These are phyloP conservation scores for Falco columbarius DNA, from an alignment of 2,797 vertebrate species.

Conservation along the genomic window DNA sequence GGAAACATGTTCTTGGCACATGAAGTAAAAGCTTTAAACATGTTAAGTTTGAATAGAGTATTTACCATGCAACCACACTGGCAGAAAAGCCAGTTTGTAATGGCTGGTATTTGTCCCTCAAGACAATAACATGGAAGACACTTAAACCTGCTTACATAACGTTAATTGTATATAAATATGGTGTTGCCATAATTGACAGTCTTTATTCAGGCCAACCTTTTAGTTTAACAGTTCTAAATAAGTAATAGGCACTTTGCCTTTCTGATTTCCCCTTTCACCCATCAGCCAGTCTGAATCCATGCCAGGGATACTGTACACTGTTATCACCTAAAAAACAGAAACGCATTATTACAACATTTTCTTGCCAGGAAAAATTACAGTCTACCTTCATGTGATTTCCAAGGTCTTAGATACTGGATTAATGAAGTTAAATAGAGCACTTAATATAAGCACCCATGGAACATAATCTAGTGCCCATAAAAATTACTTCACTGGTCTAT, in stretches of 20 bases:
- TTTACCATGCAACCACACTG: slow-evolving; percentile 79
- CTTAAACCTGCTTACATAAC: slow-evolving; percentile 80
- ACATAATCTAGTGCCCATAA: neutral
- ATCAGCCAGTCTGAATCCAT: slow-evolving; percentile 99
- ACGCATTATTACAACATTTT: neutral
- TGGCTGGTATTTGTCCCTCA: slow-evolving; percentile 73
- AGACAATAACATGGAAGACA: slow-evolving; percentile 81
- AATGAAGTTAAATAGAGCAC: neutral
- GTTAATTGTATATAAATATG: slow-evolving; percentile 84
- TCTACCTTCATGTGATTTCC: neutral
- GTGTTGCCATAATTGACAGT: slow-evolving; percentile 68
- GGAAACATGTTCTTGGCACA: slow-evolving; percentile 82
- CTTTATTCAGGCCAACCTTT: slow-evolving; percentile 73
- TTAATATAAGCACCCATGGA: neutral
- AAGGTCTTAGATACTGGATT: neutral
- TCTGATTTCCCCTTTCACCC: slow-evolving; percentile 96
- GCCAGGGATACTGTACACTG: slow-evolving; percentile 90
- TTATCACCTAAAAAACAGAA: slow-evolving; percentile 88
- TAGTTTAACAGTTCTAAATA: slow-evolving; percentile 98
- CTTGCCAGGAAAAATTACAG: neutral
- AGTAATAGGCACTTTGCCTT: slow-evolving; percentile 98
- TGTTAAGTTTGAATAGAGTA: slow-evolving; percentile 75
- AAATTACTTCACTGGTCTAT: neutral
- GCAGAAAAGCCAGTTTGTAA: slow-evolving; percentile 74
- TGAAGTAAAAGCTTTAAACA: slow-evolving; percentile 82